Conservation (phyloP, 2,888 invertebrate genomes). For the Melipona beecheii region DNA sequence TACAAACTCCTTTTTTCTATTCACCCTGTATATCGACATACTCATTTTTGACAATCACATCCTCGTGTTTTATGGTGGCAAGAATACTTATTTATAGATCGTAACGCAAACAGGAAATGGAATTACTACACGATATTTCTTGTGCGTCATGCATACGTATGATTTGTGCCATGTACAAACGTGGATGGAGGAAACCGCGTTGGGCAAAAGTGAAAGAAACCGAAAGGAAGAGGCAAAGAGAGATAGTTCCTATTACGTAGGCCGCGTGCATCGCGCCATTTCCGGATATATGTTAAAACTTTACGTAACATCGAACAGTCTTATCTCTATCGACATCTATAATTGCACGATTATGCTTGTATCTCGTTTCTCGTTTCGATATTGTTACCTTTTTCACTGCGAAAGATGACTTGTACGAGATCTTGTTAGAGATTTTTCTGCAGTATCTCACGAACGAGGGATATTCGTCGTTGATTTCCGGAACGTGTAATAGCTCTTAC, state of each 20-base stretch:
- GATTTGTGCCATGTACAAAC: neutral
- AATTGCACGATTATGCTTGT: constrained; percentile 5
- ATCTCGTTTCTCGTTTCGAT: neutral
- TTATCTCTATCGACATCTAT: constrained; percentile 52
- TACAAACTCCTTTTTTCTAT: too few relatives aligned
- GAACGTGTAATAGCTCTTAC: too few relatives aligned
- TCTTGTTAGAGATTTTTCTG: too few relatives aligned
- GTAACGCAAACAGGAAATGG: constrained; percentile 1
- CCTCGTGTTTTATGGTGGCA: neutral
- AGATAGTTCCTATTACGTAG: constrained; percentile 15
- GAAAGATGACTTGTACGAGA: neutral
- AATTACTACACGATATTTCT: constrained; percentile 10
- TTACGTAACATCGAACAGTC: constrained; percentile 39
- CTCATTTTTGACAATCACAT: neutral
- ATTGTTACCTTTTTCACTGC: neutral
- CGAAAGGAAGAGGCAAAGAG: constrained; percentile 4
- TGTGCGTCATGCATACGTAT: neutral
- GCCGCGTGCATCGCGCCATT: constrained; percentile 28
- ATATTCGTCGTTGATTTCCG: neutral
- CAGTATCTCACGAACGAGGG: neutral
- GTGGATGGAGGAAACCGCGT: constrained; percentile 11
- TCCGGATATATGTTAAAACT: constrained; percentile 52
- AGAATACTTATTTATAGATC: neutral
- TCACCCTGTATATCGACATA: neutral
- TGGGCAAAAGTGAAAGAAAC: constrained; percentile 29